phyloP scores from a whole-genome alignment of 2,888 invertebrate species.

The Hypena proboscidalis region DNA sequence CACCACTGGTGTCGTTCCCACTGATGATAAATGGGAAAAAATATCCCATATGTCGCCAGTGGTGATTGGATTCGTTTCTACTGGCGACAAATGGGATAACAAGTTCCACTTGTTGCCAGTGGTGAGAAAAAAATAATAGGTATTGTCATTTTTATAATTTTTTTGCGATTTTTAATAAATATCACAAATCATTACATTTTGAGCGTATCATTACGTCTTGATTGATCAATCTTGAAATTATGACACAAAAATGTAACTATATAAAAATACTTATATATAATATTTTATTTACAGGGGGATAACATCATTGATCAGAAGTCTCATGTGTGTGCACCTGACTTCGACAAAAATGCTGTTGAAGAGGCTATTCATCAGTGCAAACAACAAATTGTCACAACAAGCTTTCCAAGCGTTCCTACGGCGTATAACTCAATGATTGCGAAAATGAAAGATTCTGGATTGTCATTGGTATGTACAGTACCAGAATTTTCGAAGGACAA shows the following conservation, averaged over 20 bases:
- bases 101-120: background rate
- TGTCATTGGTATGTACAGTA: background rate
- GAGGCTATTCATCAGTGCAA: background rate
- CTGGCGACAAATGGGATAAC: too few relatives aligned
- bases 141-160: slow-evolving; percentile 4
- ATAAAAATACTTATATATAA: background rate
- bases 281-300: background rate
- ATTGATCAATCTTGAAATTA: background rate
- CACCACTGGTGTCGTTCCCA: too few relatives aligned
- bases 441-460: background rate
- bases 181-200: too few relatives aligned
- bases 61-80: too few relatives aligned
- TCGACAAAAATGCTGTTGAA: slow-evolving; percentile 2
- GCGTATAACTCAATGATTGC: slow-evolving; percentile 1
- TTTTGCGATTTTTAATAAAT: slow-evolving; percentile 10
- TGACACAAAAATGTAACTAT: background rate
- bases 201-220: too few relatives aligned
- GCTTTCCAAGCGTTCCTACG: background rate
- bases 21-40: too few relatives aligned
- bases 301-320: background rate
- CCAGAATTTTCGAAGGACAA: slow-evolving; percentile 3
- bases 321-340: slow-evolving; percentile 5
- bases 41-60: too few relatives aligned
- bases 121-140: too few relatives aligned
- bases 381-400: background rate